A percentile compares a stretch with the other conserved stretches of the same genome.
These are phyloP conservation scores for Sinella curviseta DNA, from an alignment of 1,140 invertebrate species.

Conservation along the genomic window DNA sequence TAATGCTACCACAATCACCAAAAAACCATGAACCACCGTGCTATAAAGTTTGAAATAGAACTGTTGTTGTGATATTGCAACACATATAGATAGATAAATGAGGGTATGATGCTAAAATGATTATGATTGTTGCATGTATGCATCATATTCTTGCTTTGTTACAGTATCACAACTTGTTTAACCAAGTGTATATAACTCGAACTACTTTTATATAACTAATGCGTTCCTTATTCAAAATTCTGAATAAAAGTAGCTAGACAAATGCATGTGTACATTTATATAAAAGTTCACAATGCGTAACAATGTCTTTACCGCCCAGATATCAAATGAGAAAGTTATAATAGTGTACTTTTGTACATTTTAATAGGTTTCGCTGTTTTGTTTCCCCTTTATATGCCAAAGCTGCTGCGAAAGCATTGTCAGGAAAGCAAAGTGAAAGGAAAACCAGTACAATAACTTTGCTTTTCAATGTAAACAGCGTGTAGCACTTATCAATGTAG, in stretches of 20 bases:
- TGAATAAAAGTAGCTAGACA: too few relatives aligned
- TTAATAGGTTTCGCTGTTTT: too few relatives aligned
- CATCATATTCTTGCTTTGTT: neutral
- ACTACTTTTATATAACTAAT: neutral
- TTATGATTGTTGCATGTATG: conserved; percentile 14
- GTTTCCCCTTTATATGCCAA: neutral
- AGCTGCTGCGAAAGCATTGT: neutral
- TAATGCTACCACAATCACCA: neutral
- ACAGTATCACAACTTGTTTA: neutral
- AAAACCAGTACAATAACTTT: neutral
- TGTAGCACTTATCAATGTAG: neutral
- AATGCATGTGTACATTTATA: too few relatives aligned
- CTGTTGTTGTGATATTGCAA: neutral
- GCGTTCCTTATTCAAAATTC: too few relatives aligned
- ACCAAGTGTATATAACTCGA: neutral
- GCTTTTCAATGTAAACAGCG: neutral
- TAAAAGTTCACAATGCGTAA: too few relatives aligned
- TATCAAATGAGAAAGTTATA: too few relatives aligned
- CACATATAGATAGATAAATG: conserved; percentile 4
- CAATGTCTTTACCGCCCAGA: too few relatives aligned
- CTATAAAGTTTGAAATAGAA: neutral
- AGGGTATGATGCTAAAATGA: conserved; percentile 1
- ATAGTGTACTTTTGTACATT: too few relatives aligned
- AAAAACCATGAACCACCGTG: neutral
- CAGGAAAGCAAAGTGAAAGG: neutral